phyloP scores from a whole-genome alignment of 2,113 vertebrate species.

The Oncorhynchus clarkii region DNA sequence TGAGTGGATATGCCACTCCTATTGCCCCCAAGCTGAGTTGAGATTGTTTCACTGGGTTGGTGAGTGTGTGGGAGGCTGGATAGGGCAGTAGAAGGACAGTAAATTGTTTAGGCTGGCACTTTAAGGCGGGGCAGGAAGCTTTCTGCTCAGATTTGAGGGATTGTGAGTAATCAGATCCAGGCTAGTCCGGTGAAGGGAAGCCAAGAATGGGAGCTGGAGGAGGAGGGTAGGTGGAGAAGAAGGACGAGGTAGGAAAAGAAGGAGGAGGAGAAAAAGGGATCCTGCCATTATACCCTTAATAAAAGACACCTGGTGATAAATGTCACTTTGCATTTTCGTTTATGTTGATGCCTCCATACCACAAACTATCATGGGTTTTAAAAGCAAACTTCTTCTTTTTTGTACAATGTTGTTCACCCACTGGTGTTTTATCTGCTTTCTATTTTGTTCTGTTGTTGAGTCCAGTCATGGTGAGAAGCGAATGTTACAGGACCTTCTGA shows the following conservation, averaged over 20 bases:
- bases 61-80: not conserved
- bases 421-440: too few species aligned
- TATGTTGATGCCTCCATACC: constrained; percentile 27
- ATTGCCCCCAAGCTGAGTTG: too few species aligned
- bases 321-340: constrained; percentile 33
- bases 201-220: constrained; percentile 8
- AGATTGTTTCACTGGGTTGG: too few species aligned
- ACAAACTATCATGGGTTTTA: constrained; percentile 13
- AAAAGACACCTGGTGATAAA: constrained; percentile 40
- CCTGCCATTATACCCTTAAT: constrained; percentile 9
- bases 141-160: constrained; percentile 41
- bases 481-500: not conserved
- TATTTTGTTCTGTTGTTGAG: not conserved
- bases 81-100: constrained; percentile 31
- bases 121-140: constrained; percentile 52
- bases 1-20: too few species aligned
- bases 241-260: constrained; percentile 1
- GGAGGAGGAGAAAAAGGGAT: not conserved
- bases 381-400: constrained; percentile 1
- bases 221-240: not conserved
- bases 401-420: not conserved
- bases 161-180: constrained; percentile 63
- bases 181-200: constrained; percentile 15
- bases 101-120: constrained; percentile 50
- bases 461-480: not conserved